Conservation (phyloP, 35 echinoderm and acorn worm genomes). For the Apostichopus parvimensis region DNA sequence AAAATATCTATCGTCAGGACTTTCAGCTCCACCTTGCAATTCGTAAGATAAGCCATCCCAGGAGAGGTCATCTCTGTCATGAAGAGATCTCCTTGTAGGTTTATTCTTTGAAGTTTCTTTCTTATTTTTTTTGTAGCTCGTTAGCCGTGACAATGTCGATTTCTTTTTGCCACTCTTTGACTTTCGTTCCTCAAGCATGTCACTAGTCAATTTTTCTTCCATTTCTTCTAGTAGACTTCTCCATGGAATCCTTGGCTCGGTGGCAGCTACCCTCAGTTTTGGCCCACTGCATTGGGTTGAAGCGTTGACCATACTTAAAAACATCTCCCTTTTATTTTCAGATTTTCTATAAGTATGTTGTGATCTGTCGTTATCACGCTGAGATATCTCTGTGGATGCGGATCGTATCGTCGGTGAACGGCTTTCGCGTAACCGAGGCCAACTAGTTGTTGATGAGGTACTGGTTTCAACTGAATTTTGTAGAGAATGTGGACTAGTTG, state of each 20-base stretch:
- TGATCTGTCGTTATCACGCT: background rate
- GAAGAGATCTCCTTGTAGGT: background rate
- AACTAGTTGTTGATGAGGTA: background rate
- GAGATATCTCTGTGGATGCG: background rate
- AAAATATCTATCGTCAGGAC: background rate
- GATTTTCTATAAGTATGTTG: background rate
- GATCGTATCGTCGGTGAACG: background rate
- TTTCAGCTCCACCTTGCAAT: background rate
- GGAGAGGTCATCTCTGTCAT: background rate
- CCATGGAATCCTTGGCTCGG: slow-evolving; percentile 31
- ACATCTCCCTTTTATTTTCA: background rate
- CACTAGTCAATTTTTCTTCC: slow-evolving; percentile 21
- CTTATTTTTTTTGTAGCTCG: slow-evolving; percentile 13
- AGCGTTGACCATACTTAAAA: background rate
- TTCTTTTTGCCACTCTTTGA: background rate
- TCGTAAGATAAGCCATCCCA: background rate
- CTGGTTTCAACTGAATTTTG: background rate
- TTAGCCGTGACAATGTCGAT: slow-evolving; percentile 36
- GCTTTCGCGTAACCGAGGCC: slow-evolving; percentile 23
- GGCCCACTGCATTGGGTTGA: background rate
- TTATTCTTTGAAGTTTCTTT: slow-evolving; percentile 1
- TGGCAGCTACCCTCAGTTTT: background rate
- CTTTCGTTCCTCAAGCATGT: background rate
- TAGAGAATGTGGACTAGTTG: background rate
- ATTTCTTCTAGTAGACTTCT: slow-evolving; percentile 25